phyloP scores from a whole-genome alignment of 2,888 invertebrate species.

The Ditula angustiorana region DNA sequence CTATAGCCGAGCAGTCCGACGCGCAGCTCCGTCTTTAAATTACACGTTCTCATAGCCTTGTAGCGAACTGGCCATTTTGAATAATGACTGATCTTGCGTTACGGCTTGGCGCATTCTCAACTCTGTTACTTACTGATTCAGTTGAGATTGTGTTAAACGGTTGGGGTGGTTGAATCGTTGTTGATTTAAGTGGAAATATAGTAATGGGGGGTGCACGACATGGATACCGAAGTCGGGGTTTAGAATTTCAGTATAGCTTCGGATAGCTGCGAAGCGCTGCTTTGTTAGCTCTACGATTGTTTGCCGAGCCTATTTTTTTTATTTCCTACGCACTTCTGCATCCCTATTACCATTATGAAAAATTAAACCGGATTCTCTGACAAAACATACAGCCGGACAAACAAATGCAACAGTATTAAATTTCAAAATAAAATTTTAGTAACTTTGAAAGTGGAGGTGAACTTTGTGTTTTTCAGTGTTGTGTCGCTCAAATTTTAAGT shows the following conservation, averaged over 20 bases:
- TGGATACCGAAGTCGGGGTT: conserved; percentile 84
- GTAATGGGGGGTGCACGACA: conserved; percentile 85
- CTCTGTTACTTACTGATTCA: conserved; percentile 35
- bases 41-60: conserved; percentile 86
- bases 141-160: conserved; percentile 39
- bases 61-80: conserved; percentile 54
- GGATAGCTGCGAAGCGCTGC: conserved; percentile 83
- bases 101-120: conserved; percentile 46
- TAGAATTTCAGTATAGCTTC: conserved; percentile 85
- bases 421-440: conserved; percentile 51
- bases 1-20: conserved; percentile 52
- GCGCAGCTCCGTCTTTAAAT: conserved; percentile 81
- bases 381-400: conserved; percentile 46
- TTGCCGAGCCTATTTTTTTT: conserved; percentile 78
- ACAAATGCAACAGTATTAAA: conserved; percentile 53
- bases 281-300: conserved; percentile 82
- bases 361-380: conserved; percentile 46
- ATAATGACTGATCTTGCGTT: conserved; percentile 52
- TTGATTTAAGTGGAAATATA: conserved; percentile 68
- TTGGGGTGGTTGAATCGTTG: conserved; percentile 51
- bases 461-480: conserved; percentile 41
- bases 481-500: conserved; percentile 46
- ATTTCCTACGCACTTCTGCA: conserved; percentile 56
- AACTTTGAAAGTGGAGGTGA: conserved; percentile 41
- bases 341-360: conserved; percentile 56